Evolutionary conservation across 1,140 invertebrate species (phyloP).

Genomic region (Meloidogyne floridensis): DNA sequence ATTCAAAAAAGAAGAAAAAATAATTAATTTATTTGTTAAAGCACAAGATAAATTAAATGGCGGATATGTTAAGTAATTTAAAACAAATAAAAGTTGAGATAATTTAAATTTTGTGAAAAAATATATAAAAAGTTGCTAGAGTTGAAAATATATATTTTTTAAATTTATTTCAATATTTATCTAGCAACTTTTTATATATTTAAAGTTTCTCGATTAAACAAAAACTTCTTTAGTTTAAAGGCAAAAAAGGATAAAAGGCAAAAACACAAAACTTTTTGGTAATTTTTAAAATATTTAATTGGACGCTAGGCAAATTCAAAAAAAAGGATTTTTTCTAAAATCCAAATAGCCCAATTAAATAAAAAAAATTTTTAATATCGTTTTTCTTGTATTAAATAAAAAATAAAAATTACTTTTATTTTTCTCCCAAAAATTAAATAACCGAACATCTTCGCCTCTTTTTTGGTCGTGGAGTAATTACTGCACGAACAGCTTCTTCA

Average conservation of each 20-base stretch:
- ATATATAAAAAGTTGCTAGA: not conserved
- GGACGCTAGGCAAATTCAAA: no score
- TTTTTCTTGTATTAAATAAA: not conserved
- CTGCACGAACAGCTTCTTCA: slow-evolving; percentile 40
- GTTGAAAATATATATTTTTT: no score
- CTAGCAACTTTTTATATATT: no score
- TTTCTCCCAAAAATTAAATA: not conserved
- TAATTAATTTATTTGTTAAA: not conserved
- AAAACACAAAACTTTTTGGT: no score
- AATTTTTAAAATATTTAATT: no score
- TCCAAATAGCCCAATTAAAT: no score
- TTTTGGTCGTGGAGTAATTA: slow-evolving; percentile 45
- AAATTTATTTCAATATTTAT: no score
- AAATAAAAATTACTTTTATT: not conserved
- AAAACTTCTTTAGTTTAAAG: no score
- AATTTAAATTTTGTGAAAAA: not conserved
- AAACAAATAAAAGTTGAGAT: not conserved
- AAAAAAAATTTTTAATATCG: not conserved
- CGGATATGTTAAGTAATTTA: not conserved
- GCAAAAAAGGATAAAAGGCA: no score
- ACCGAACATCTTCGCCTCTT: slow-evolving; percentile 26
- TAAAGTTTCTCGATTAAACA: no score
- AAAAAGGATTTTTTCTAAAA: no score
- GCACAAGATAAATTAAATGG: not conserved
- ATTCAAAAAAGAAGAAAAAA: not conserved